Percentiles rank a stretch among this genome's conserved stretches.
Conservation (phyloP, 2,113 vertebrate genomes). For the Noturus placidus region DNA sequence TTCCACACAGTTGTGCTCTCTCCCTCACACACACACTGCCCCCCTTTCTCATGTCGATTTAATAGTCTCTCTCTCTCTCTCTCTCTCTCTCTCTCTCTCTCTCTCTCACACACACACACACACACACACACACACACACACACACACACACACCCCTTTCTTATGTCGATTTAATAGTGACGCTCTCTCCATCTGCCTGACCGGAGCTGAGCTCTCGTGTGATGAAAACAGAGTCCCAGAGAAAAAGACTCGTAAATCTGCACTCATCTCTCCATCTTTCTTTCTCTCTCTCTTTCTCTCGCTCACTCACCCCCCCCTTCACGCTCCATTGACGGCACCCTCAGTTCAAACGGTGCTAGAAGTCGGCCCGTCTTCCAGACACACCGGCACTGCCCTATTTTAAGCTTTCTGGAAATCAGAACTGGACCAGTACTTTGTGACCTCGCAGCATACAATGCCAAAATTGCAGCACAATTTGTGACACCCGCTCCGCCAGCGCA, state of each 20-base stretch:
- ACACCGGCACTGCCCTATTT: conserved; percentile 12
- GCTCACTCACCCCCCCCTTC: conserved; percentile 9
- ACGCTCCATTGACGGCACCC: conserved; percentile 58
- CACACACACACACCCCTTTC: conserved; percentile 22
- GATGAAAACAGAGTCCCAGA: conserved; percentile 63
- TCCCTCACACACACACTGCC: background rate
- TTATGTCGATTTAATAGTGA: conserved; percentile 53
- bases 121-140: conserved; percentile 4
- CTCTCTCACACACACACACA: conserved; percentile 19
- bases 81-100: conserved; percentile 24
- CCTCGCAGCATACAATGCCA: background rate
- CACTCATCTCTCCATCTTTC: conserved; percentile 6
- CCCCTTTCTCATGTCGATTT: conserved; percentile 19
- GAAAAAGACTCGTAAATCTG: conserved; percentile 60
- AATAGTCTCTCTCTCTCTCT: conserved; percentile 38
- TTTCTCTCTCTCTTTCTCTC: background rate
- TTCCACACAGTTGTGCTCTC: conserved; percentile 58
- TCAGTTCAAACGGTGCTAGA: conserved; percentile 57
- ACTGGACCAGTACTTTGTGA: background rate
- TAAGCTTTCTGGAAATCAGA: background rate
- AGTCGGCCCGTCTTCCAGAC: conserved; percentile 60
- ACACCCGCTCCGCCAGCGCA: background rate
- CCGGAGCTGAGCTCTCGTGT: conserved; percentile 47
- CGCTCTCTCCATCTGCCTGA: conserved; percentile 52
- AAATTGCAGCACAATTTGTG: background rate